These are phyloP conservation scores for Paramuricea clavata DNA, from an alignment of 92 coral and sea anemone species.

Conservation along the genomic window DNA sequence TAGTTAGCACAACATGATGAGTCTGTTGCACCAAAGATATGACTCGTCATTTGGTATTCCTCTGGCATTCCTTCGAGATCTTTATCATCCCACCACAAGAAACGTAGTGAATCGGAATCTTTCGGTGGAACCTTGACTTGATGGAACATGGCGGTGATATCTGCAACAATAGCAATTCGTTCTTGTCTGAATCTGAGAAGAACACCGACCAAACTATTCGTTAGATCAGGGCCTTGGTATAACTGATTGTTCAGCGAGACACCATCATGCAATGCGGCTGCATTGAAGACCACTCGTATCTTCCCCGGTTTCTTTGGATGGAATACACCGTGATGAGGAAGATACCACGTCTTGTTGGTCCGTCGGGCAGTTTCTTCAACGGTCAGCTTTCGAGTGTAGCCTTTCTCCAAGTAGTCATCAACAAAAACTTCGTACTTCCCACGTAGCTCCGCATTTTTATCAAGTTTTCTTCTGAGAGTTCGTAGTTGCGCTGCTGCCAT, in stretches of 20 bases:
- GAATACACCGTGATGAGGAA: slow-evolving; percentile 76
- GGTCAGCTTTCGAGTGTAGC: slow-evolving; percentile 62
- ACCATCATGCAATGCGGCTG: slow-evolving; percentile 66
- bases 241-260: slow-evolving; percentile 73
- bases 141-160: slow-evolving; percentile 73
- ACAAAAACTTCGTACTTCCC: slow-evolving; percentile 63
- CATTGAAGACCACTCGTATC: slow-evolving; percentile 74
- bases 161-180: slow-evolving; percentile 68
- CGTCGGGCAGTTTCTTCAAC: slow-evolving; percentile 57
- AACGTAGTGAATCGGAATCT: slow-evolving; percentile 72
- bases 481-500: slow-evolving; percentile 65
- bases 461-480: slow-evolving; percentile 54
- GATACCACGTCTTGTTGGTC: slow-evolving; percentile 65
- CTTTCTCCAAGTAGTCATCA: slow-evolving; percentile 52
- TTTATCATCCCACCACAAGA: slow-evolving; percentile 73
- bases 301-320: slow-evolving; percentile 71
- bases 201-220: slow-evolving; percentile 71
- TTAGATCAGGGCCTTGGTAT: slow-evolving; percentile 71
- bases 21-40: slow-evolving; percentile 67
- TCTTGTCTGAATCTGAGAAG: slow-evolving; percentile 71
- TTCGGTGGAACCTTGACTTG: slow-evolving; percentile 73
- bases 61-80: slow-evolving; percentile 51
- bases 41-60: slow-evolving; percentile 72
- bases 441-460: slow-evolving; percentile 60
- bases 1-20: slow-evolving; percentile 70